These are phyloP conservation scores for Paguma larvata DNA, from an alignment of 2,797 vertebrate species.

Conservation along the genomic window DNA sequence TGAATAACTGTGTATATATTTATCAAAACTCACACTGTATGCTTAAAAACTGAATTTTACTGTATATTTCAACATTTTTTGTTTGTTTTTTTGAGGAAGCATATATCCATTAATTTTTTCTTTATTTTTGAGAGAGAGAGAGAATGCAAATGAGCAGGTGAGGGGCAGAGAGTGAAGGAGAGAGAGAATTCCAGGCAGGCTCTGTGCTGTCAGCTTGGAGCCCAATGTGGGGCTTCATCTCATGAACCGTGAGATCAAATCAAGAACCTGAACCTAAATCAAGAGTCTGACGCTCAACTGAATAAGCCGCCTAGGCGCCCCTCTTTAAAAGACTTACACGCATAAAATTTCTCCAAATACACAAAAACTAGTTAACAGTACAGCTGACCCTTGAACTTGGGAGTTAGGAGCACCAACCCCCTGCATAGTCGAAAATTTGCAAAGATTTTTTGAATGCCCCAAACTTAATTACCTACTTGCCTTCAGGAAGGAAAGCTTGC, in stretches of 20 bases:
- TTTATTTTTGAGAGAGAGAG: background rate
- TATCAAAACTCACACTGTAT: conserved; percentile 30
- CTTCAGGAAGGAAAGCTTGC: background rate
- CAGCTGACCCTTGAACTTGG: background rate
- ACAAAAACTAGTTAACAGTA: conserved; percentile 19
- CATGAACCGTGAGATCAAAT: too few species aligned
- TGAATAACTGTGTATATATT: background rate
- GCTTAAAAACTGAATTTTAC: conserved; percentile 26
- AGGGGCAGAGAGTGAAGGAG: too few species aligned
- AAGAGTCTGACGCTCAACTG: too few species aligned
- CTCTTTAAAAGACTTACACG: background rate
- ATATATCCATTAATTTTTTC: background rate
- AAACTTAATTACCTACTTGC: background rate
- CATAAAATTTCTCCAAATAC: conserved; percentile 25
- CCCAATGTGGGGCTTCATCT: too few species aligned
- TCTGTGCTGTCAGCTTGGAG: too few species aligned
- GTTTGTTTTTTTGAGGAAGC: background rate
- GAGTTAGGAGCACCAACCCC: background rate
- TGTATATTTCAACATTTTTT: conserved; percentile 22
- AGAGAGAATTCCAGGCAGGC: too few species aligned
- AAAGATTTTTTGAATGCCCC: background rate
- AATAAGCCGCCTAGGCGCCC: too few species aligned
- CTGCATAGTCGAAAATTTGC: background rate
- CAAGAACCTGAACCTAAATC: too few species aligned
- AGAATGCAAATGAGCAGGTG: too few species aligned